Percentiles rank a stretch among this genome's conserved stretches.
phyloP scores from a whole-genome alignment of 2,113 vertebrate species.

The Epinephelus fuscoguttatus region DNA sequence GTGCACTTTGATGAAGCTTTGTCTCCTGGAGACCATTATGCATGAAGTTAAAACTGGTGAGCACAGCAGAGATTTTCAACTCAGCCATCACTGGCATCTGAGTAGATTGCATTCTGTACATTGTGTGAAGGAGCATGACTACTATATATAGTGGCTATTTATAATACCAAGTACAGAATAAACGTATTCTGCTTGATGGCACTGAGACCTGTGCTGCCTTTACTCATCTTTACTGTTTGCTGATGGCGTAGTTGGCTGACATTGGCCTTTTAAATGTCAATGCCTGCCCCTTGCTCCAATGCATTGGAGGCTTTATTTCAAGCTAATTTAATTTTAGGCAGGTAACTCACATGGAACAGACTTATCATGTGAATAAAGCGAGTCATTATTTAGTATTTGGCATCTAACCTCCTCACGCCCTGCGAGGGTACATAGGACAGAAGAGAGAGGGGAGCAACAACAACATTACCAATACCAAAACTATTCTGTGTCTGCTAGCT shows the following conservation, averaged over 20 bases:
- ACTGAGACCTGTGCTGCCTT: background rate
- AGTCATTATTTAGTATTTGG: background rate
- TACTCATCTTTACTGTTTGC: background rate
- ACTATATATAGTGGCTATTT: slow-evolving; percentile 19
- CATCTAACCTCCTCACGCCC: background rate
- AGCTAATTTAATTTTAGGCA: background rate
- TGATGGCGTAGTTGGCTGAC: background rate
- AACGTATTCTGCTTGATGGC: background rate
- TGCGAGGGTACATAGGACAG: background rate
- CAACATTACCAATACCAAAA: background rate
- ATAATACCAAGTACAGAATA: background rate
- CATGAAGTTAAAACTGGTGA: background rate
- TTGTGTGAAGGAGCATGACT: slow-evolving; percentile 9
- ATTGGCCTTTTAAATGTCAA: background rate
- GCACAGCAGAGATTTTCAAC: background rate
- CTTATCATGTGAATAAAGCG: background rate
- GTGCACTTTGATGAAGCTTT: slow-evolving; percentile 30
- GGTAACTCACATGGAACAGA: background rate
- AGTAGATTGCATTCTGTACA: slow-evolving; percentile 6
- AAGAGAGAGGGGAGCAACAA: background rate
- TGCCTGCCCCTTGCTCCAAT: background rate
- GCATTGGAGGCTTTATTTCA: background rate
- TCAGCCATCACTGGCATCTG: background rate
- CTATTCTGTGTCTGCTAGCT: background rate
- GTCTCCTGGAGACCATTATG: slow-evolving; percentile 35